Evolutionary conservation across 2,797 vertebrate genomes (phyloP), one percentile per base, ranked within the genome.

Genomic region (Thalassophryne amazonica): DNA sequence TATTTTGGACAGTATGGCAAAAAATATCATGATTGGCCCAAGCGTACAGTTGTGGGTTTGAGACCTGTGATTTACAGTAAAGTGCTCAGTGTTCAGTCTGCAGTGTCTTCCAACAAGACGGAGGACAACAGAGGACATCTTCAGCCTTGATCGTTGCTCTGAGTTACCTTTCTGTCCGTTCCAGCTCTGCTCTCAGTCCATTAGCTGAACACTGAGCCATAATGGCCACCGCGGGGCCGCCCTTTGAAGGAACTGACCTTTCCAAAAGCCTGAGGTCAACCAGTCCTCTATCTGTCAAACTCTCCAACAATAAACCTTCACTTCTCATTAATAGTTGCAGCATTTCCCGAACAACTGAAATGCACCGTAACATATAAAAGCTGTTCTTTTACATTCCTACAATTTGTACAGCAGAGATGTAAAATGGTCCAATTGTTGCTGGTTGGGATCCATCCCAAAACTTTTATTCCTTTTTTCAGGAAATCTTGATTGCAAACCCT

Each of bases 381-480:
- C 33, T 31, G 17, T 17, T 65, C 13, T 28, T 13, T 34, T 76
- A 31, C 76, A 62, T 40, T 27, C 22, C 23, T 66, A 37, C 0
- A 30, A 35, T 65, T 53, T 52, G 32, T 56, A 73, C 31, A 20
- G 47, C 48, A 56, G n/a, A 60, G 63, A 27, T 19, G 38, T 40
- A 55, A 67, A 78, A 81, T 38, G 60, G 48, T 70, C 24, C 24
- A 56, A 38, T 73, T 75, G 58, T 71, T 68, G 69, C 57, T 62
- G 37, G 71, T 69, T 39, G 55, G 63, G 70, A 43, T 57, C 63
- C 41, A 63, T n/a, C n/a, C n/a, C n/a, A n/a, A n/a, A n/a, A n/a
- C n/a, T n/a, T n/a, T n/a, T n/a, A n/a, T n/a, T n/a, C n/a, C n/a
- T n/a, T n/a, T n/a, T n/a, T n/a, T n/a, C 29, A 67, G 56, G 66